Evolutionary conservation across 2,113 vertebrate species (phyloP), one percentile per base, ranked within the genome.

Genomic region (Percopsis transmontana): DNA sequence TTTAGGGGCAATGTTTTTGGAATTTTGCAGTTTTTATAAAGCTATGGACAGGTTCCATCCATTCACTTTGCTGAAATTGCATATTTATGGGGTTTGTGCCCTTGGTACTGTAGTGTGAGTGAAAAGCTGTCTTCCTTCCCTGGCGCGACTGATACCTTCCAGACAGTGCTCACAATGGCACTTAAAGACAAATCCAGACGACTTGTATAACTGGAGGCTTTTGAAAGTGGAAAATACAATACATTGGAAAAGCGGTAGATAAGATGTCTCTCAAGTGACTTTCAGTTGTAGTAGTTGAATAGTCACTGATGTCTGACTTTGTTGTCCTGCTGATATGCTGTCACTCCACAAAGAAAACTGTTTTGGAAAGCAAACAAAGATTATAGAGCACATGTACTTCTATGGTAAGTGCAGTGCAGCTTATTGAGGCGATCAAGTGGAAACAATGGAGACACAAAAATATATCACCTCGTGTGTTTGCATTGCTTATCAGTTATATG

Each of bases 91-190:
- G 58, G 15, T 64, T 67, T 1, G 24, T 18, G 62, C 44, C 33
- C 18, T 33, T n/a, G n/a, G n/a, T n/a, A n/a, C n/a, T 23, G 54
- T 15, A 39, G 47, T 3, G 1, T n/a, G n/a, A n/a, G 20, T 18
- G 23, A 24, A 48, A 45, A 48, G 23, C 60, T 1, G 16, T 68
- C 66, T 65, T 44, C 62, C 15, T 15, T 67, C 48, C 42, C 40
- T 21, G 55, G 48, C 33, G 70, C 12, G 9, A 52, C 47, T 65
- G 67, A 78, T 53, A 66, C 6, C 47, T 10, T 66, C 53, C 79
- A 87, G 77, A 59, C 23, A 0, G 3, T 45, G 64, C 73, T 13
- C 47, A 52, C 51, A 14, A 11, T 23, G 33, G 18, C 45, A 66
- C 48, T 74, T 5, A 0, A 40, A 16, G 33, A n/a, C n/a, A n/a